These are phyloP conservation scores for Elephantulus edwardii DNA, from an alignment of 2,113 vertebrate genomes.

Conservation along the genomic window DNA sequence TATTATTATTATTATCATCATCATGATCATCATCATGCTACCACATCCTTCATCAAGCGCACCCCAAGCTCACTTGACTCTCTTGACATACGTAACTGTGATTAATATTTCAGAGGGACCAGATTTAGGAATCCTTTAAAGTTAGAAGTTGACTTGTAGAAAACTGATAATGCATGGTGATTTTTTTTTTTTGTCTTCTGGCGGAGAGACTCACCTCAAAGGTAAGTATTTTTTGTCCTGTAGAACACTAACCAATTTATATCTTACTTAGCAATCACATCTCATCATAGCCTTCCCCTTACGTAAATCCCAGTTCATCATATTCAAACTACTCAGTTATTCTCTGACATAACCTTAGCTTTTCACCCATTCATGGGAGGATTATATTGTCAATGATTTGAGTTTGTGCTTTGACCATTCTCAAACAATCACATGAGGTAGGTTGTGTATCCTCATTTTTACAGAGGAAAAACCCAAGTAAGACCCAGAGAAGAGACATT, in stretches of 20 bases:
- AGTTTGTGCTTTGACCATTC: conserved; percentile 16
- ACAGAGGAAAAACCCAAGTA: conserved; percentile 47
- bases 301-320: neutral
- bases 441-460: conserved; percentile 11
- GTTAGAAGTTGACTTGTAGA: neutral
- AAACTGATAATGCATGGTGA: conserved; percentile 14
- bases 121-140: neutral
- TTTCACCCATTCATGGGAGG: neutral
- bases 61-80: neutral
- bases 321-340: neutral
- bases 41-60: neutral
- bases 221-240: neutral
- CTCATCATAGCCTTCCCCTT: neutral
- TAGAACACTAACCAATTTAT: neutral
- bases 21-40: neutral
- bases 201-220: conserved; percentile 1
- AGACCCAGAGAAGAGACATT: neutral
- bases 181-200: conserved; percentile 25
- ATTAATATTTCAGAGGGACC: neutral
- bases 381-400: neutral
- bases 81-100: neutral
- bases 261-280: conserved; percentile 1
- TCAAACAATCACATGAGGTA: conserved; percentile 57
- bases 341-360: neutral
- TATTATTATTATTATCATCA: neutral